These are phyloP conservation scores for Linnaemya vulpina DNA, from an alignment of 2,888 invertebrate genomes.

Conservation along the genomic window DNA sequence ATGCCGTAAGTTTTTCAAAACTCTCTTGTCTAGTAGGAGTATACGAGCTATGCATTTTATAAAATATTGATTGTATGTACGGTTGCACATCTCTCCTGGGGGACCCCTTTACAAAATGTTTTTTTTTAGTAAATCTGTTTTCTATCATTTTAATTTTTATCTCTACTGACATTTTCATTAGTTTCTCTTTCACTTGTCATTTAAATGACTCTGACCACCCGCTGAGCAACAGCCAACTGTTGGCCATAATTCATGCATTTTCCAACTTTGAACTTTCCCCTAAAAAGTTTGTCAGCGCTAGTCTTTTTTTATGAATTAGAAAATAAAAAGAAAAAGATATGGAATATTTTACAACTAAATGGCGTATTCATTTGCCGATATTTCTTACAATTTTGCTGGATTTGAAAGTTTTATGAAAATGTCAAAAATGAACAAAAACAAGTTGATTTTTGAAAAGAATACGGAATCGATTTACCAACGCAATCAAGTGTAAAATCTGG, in stretches of 20 bases:
- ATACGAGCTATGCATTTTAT: too few species aligned
- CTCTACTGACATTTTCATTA: background rate
- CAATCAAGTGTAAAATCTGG: constrained; percentile 56
- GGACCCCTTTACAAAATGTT: too few species aligned
- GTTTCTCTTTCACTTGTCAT: background rate
- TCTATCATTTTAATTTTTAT: background rate
- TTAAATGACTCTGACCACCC: background rate
- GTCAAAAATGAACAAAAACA: background rate
- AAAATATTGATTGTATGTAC: too few species aligned
- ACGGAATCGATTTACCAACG: constrained; percentile 21
- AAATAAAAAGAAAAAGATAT: too few species aligned
- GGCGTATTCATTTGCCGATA: constrained; percentile 17
- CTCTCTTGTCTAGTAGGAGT: too few species aligned
- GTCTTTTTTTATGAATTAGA: background rate
- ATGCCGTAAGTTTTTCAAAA: too few species aligned
- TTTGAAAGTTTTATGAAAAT: constrained; percentile 2
- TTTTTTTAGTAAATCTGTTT: background rate
- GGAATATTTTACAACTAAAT: constrained; percentile 11
- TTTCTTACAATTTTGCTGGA: background rate
- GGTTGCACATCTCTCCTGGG: too few species aligned
- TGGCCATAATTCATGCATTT: background rate
- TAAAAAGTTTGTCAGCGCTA: background rate
- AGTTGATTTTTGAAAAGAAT: constrained; percentile 2
- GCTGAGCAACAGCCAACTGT: background rate
- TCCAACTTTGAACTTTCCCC: background rate